Percentiles rank a stretch among this genome's conserved stretches.
Evolutionary conservation across 2,888 invertebrate species (phyloP).

Genomic region (Serripes groenlandicus): DNA sequence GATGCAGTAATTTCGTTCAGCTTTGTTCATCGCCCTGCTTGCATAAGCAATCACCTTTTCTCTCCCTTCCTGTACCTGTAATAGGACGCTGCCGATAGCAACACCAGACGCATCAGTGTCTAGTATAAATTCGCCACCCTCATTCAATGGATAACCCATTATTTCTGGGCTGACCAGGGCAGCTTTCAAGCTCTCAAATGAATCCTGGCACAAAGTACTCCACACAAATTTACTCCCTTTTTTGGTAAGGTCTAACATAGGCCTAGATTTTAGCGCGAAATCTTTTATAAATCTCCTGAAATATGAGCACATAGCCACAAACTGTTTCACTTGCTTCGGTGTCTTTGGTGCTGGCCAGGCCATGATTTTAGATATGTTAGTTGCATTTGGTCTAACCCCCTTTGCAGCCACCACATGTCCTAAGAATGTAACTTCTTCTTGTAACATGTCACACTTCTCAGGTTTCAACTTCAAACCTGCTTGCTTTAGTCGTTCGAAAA

Average conservation of each 20-base stretch:
- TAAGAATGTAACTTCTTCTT: conserved; percentile 48
- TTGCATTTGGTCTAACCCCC: conserved; percentile 16
- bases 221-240: conserved; percentile 20
- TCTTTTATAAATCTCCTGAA: conserved; percentile 18
- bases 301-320: conserved; percentile 27
- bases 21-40: conserved; percentile 50
- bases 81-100: neutral
- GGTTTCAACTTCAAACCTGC: conserved; percentile 44
- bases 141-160: conserved; percentile 12
- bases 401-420: conserved; percentile 34
- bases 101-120: neutral
- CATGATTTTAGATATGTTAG: conserved; percentile 9
- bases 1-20: neutral
- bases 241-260: conserved; percentile 15
- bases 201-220: conserved; percentile 5
- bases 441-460: conserved; percentile 51
- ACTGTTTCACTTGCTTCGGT: conserved; percentile 21
- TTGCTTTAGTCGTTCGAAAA: conserved; percentile 29
- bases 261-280: conserved; percentile 19
- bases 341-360: conserved; percentile 15
- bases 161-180: conserved; percentile 9
- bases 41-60: conserved; percentile 46
- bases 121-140: neutral
- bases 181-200: conserved; percentile 14
- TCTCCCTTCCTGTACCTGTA: neutral